Conservation (phyloP, 2,113 vertebrate genomes). For the Empidonax alnorum region DNA sequence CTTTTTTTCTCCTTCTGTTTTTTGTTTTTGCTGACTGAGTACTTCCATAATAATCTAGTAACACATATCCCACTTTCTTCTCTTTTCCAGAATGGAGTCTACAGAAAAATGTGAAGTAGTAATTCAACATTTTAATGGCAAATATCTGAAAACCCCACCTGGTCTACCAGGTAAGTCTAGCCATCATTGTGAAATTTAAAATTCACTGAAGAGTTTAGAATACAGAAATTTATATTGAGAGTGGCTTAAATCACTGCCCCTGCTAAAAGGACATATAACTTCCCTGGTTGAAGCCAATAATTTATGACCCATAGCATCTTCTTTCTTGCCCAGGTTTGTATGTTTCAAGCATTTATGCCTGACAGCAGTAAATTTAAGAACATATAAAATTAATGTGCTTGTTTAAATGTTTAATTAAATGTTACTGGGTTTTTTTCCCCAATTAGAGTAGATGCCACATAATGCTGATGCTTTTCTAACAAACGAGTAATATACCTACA, state of each 20-base stretch:
- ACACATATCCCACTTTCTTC: conserved; percentile 21
- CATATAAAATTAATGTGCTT: neutral
- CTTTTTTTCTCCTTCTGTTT: neutral
- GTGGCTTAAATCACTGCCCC: neutral
- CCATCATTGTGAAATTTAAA: neutral
- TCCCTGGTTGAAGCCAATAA: neutral
- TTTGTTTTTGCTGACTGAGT: neutral
- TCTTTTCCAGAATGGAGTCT: conserved; percentile 83
- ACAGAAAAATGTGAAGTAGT: conserved; percentile 91
- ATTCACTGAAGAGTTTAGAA: neutral
- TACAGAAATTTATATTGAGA: neutral
- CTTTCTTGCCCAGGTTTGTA: neutral
- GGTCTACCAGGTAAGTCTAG: conserved; percentile 84
- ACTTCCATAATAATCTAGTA: neutral
- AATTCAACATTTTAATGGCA: conserved; percentile 89
- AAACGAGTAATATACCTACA: neutral
- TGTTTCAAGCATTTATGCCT: neutral
- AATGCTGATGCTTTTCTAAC: neutral
- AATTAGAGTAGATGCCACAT: neutral
- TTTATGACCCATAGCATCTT: neutral
- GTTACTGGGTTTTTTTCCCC: neutral
- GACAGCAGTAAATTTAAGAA: neutral
- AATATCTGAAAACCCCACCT: conserved; percentile 88
- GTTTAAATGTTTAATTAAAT: neutral
- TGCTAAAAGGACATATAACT: neutral